Base-by-base conservation (phyloP, 2,888 invertebrate genomes). In the Podabrus alpinus region DNA sequence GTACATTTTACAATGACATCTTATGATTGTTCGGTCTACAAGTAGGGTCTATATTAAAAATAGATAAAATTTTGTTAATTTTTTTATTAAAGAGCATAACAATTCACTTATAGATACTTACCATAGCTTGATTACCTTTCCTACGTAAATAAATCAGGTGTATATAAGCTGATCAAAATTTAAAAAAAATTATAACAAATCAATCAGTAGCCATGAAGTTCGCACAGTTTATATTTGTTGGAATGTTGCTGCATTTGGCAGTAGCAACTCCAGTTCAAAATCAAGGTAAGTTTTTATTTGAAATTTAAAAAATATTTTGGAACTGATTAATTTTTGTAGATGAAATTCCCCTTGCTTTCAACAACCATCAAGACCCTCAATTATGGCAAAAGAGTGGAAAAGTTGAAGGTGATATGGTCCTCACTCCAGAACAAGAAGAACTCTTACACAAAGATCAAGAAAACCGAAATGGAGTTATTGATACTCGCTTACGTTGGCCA, bases 341-440 rank as follows among this genome's bases (percentile, higher is more conserved):
- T 66, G n/a, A n/a, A 13, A n/a, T n/a, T 45, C n/a, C 45, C n/a
- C 1, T 1, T 13, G 45, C 2, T 0, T 1, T n/a, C n/a, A 1
- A 7, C n/a, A 1, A n/a, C n/a, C 1, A 45, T 5, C 45, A 45
- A 45, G 62, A 19, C 1, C 62, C 62, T 45, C 45, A 16, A 0
- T 21, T 75, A n/a, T 75, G 72, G 75, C 24, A 75, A 62, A 24
- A 9, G 5, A 13, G n/a, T 13, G 13, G 19, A 3, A 29, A 71
- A 66, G n/a, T 71, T 21, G 16, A 71, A 66, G 71, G 71, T 4
- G 71, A 71, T 17, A 71, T 71, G 59, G 7, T 71, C 45, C 29
- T 71, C 10, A 60, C 60, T 3, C 64, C 71, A 15, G 71, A 29
- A n/a, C 24, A 71, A 66, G 1, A 24, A 9, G 24, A 9, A 21